These are phyloP conservation scores for Oreochromis spilurus DNA, from an alignment of 2,113 vertebrate genomes.

Conservation along the genomic window DNA sequence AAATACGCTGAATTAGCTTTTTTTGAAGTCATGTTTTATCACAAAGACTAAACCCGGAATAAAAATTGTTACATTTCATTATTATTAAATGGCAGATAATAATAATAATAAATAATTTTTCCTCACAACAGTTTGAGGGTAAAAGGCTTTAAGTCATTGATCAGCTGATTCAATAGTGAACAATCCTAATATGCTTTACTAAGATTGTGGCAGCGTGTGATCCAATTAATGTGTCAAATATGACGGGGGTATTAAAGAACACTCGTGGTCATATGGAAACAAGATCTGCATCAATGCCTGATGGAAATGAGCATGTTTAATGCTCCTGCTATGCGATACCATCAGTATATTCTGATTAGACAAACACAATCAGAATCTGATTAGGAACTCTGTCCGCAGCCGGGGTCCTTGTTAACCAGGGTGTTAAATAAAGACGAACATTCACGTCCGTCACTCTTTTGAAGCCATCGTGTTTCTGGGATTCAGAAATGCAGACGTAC, in stretches of 20 bases:
- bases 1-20: neutral
- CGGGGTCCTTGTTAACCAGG: conserved; percentile 26
- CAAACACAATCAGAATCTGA: conserved; percentile 44
- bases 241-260: neutral
- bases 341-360: conserved; percentile 25
- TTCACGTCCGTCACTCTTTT: neutral
- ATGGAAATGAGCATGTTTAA: neutral
- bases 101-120: neutral
- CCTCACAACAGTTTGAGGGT: neutral
- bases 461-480: neutral
- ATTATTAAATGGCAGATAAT: neutral
- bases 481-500: neutral
- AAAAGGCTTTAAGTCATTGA: neutral
- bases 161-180: neutral
- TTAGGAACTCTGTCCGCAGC: conserved; percentile 30
- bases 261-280: neutral
- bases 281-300: neutral
- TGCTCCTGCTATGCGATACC: neutral
- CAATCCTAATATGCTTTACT: neutral
- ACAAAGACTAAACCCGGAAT: neutral
- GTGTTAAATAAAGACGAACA: conserved; percentile 49
- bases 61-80: neutral
- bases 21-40: neutral
- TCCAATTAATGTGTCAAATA: neutral
- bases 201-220: neutral